Evolutionary conservation across 1,140 invertebrate genomes (phyloP), one percentile per base, ranked within the genome.

Genomic region (Drosophila paulistorum): DNA sequence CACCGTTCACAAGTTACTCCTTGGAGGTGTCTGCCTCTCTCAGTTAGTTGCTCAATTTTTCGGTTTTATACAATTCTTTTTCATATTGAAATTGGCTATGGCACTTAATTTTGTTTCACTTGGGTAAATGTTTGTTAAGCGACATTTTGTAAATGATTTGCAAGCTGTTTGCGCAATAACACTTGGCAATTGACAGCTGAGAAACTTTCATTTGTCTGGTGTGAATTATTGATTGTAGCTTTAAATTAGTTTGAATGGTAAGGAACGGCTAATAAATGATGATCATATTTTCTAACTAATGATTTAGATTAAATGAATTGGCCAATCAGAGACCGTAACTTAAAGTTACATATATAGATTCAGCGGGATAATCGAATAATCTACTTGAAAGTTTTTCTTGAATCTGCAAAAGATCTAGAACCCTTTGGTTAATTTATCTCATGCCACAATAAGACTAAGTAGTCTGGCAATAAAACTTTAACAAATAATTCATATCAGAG

Each of bases 111-210:
- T 51, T 51, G 45, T 23, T 9, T 51, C 45, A 23, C 45, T 51
- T 51, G 11, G 37, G 37, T 5, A 39, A 39, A 39, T 39, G 45
- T 51, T 51, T 17, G 45, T 51, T 51, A 51, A 51, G 45, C 23
- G 45, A 51, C 45, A 23, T 51, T 51, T 51, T 51, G 45, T 51
- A 51, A 51, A 51, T 51, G 45, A 51, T 51, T 51, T 51, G 17
- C 45, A 10, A 51, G 45, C 45, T 11, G 45, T 51, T 39, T n/a
- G 37, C 11, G 37, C 37, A 39, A 39, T 11, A 39, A 39, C 37
- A 39, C 11, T 39, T 51, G 45, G 45, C 45, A 51, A 7, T 51
- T 51, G 45, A 51, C 45, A 51, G 45, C 17, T 51, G 17, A 51
- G 20, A 51, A 23, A 11, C 20, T 23, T 51, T 20, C 3, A 23